Percentiles rank a stretch among this genome's conserved stretches.
These are phyloP conservation scores for Porphyrio hochstetteri DNA, from an alignment of 2,113 vertebrate genomes.

Conservation along the genomic window DNA sequence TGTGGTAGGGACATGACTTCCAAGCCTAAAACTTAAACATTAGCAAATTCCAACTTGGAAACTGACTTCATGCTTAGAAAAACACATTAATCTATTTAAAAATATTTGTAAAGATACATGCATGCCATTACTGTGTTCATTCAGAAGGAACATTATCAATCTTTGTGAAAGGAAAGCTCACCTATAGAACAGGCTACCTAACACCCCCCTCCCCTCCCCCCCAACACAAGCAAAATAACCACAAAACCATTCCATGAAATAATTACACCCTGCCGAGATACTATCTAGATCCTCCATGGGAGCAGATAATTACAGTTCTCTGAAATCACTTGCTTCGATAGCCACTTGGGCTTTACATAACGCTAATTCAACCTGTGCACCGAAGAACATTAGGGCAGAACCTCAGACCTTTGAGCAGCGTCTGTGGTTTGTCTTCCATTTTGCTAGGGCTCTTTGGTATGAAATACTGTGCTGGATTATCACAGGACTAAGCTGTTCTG, in stretches of 20 bases:
- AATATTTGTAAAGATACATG: background rate
- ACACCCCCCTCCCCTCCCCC: rapidly evolving
- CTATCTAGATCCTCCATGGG: background rate
- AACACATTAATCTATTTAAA: background rate
- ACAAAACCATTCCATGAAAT: background rate
- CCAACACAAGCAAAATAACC: background rate
- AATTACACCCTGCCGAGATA: background rate
- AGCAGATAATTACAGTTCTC: constrained; percentile 3
- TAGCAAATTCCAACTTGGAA: background rate
- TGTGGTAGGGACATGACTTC: background rate
- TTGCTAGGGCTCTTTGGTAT: background rate
- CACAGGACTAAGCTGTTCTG: constrained; percentile 4
- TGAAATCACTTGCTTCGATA: background rate
- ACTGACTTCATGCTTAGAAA: background rate
- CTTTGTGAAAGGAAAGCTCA: background rate
- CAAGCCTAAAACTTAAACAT: background rate
- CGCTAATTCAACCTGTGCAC: background rate
- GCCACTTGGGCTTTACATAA: background rate
- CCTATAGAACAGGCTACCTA: background rate
- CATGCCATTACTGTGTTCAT: background rate
- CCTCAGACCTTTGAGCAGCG: background rate
- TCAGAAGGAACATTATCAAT: background rate
- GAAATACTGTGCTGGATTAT: background rate
- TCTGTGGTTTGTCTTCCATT: background rate
- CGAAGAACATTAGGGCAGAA: background rate